Evolutionary conservation across 1,140 invertebrate species (phyloP), one percentile per base, ranked within the genome.

Genomic region (Sinonovacula constricta): DNA sequence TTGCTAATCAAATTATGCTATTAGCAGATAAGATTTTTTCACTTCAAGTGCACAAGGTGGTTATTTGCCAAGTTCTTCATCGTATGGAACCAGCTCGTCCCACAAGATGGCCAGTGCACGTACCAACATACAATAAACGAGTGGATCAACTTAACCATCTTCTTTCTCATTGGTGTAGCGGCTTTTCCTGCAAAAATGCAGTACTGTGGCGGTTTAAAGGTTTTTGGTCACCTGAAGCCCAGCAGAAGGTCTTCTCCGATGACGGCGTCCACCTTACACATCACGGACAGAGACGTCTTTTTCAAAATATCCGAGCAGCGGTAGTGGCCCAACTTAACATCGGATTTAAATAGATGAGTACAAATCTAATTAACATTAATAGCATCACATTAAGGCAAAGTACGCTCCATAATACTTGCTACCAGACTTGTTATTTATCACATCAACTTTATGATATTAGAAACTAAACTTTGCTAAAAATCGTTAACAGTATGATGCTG

Each of bases 201-300:
- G 31, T 31, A 15, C 31, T 60, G 24, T 60, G 57, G 57, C 22
- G 57, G 4, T 30, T 60, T 2, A 60, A 60, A 60, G 57, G 57
- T 10, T 60, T 60, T 60, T 60, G 57, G 57, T 26, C 57, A 60
- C 57, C 57, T 5, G 57, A 60, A 30, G 57, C 30, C 30, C 22
- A n/a, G 7, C 7, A 3, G 31, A 14, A 60, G 57, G 22, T 30
- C 24, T 60, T 60, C 31, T 26, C 57, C 22, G 3, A 22, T 4
- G 57, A 60, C 30, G 57, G 57, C 22, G 57, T 60, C 15, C 57
- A 60, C 24, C 24, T 57, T 7, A 12, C 54, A 7, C 10, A 57
- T 10, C 5, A 12, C 7, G 54, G 54, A 7, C 57, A 60, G 57
- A 26, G 31, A 7, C 26, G 31, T 22, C 30, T 60, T 22, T 60